Conservation (phyloP, 1,140 invertebrate species). For the Brachionus angularis region DNA sequence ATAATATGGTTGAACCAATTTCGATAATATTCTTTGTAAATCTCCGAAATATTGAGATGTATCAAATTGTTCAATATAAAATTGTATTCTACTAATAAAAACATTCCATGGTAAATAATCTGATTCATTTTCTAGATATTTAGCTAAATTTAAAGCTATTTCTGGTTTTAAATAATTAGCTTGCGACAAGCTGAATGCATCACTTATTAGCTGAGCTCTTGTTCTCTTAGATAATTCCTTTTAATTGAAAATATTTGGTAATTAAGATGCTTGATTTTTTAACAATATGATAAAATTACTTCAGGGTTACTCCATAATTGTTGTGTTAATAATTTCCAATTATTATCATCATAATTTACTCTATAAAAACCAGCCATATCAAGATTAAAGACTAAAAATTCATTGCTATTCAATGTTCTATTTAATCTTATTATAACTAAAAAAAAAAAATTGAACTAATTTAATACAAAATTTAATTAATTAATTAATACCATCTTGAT, state of each 20-base stretch:
- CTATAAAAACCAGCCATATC: constrained; percentile 47
- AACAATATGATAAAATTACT: not conserved
- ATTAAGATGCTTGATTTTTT: too few species aligned
- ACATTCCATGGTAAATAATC: constrained; percentile 58
- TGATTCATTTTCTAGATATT: constrained; percentile 57
- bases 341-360: constrained; percentile 47
- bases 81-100: constrained; percentile 21
- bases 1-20: constrained; percentile 27
- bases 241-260: not conserved
- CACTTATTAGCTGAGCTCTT: constrained; percentile 44
- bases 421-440: not conserved
- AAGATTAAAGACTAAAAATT: constrained; percentile 46
- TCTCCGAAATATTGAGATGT: not conserved
- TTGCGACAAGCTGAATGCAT: constrained; percentile 39
- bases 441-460: not conserved
- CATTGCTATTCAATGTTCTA: not conserved
- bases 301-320: constrained; percentile 41
- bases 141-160: constrained; percentile 52
- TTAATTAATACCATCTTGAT: not conserved
- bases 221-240: constrained; percentile 28
- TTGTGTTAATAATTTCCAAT: constrained; percentile 48
- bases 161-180: not conserved
- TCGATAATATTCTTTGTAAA: constrained; percentile 2
- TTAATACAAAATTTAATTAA: not conserved
- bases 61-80: not conserved